Evolutionary conservation across 2,888 invertebrate genomes (phyloP), one percentile per base, ranked within the genome.

Genomic region (Noctua janthe): DNA sequence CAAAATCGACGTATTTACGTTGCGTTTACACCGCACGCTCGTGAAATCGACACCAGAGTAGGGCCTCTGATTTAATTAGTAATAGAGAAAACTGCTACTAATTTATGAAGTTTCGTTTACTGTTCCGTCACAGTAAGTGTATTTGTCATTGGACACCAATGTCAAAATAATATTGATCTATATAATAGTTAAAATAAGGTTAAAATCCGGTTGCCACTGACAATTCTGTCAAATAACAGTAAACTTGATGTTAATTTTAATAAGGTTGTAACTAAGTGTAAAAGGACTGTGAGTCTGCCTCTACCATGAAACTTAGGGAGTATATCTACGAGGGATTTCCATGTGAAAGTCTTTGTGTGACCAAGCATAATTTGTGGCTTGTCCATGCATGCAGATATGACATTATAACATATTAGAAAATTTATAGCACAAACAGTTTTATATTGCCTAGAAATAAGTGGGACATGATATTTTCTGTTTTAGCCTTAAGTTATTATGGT

Each of bases 261-360:
- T 67, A 67, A 47, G 47, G 67, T 69, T 47, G 64, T 35, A 35
- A 64, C 17, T 64, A 35, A 8, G 15, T n/a, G 67, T 69, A n/a
- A 69, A 47, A 47, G 15, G n/a, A 15, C n/a, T n/a, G n/a, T n/a
- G 15, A 43, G 67, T 13, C 15, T 69, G 17, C 8, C 5, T 74
- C n/a, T 1, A 5, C 47, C 5, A 13, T 39, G 29, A n/a, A 35
- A 39, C 20, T 49, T 49, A 23, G 35, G n/a, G 10, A 20, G 15
- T 35, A 23, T n/a, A 15, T 6, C 23, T 5, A 23, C 1, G 39
- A 67, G 23, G 5, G 43, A 43, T 67, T 47, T 69, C 4, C 49
- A 70, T 73, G 69, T 49, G 69, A 82, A 77, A 78, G 67, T 76
- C 13, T 72, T 51, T n/a, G 15, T 71, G 56, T 82, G 76, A 56